A percentile compares a stretch with the other conserved stretches of the same genome.
Evolutionary conservation across 2,113 vertebrate genomes (phyloP).

Genomic region (Cyanocitta stelleri): DNA sequence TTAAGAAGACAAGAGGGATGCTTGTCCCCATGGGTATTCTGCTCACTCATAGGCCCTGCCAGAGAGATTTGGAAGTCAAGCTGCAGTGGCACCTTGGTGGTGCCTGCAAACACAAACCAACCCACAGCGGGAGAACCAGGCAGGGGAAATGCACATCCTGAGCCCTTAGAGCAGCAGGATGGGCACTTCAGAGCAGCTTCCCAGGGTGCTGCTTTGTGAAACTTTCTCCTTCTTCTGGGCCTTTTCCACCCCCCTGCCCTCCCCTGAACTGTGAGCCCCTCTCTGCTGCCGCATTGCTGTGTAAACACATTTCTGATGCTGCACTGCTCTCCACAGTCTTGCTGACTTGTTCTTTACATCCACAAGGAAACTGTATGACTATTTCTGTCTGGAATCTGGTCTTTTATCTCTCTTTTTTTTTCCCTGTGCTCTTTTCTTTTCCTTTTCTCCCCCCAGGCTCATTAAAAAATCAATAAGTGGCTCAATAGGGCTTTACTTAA

Average conservation of each 20-base stretch:
- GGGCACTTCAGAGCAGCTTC: background rate
- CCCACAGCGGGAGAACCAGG: rapidly evolving
- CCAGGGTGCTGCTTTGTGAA: background rate
- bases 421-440: background rate
- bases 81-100: no score
- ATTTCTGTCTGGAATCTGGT: conserved; percentile 9
- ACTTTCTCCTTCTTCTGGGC: background rate
- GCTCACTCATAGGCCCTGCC: background rate
- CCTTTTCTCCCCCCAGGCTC: background rate
- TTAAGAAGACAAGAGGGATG: no score
- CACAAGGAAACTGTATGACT: background rate
- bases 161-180: background rate
- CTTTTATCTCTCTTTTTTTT: background rate
- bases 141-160: rapidly evolving
- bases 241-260: background rate
- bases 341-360: background rate
- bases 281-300: background rate
- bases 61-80: background rate
- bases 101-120: background rate
- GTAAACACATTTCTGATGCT: background rate
- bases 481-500: conserved; percentile 14
- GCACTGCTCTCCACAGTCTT: rapidly evolving
- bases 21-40: background rate
- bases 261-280: background rate
- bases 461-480: conserved; percentile 29